Conservation (phyloP, 2,888 invertebrate genomes). For the Ophion costatus region DNA sequence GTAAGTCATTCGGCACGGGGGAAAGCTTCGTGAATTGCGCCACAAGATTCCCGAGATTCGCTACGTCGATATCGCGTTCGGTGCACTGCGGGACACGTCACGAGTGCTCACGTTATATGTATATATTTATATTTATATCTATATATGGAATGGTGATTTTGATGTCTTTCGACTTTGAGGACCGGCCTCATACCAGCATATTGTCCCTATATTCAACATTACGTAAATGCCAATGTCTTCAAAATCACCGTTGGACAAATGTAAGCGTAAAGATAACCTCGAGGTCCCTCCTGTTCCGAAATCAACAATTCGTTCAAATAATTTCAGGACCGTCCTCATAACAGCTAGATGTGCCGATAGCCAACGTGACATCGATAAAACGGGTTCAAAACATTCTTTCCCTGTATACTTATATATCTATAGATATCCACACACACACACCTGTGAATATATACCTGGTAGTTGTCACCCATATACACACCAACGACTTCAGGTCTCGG, state of each 20-base stretch:
- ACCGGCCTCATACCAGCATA: background rate
- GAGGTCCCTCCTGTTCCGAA: background rate
- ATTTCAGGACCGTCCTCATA: background rate
- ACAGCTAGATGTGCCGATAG: background rate
- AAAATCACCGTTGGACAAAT: background rate
- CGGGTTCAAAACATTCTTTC: background rate
- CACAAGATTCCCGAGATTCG: constrained; percentile 77
- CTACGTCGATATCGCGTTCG: constrained; percentile 73
- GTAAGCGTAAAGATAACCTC: background rate
- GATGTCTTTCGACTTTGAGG: background rate
- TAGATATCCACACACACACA: background rate
- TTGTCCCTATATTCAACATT: background rate
- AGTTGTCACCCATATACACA: constrained; percentile 5
- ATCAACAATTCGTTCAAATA: background rate
- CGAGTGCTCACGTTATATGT: constrained; percentile 38
- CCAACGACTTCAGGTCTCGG: constrained; percentile 33
- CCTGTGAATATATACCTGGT: background rate
- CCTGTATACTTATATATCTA: background rate
- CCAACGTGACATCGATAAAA: background rate
- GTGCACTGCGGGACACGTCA: constrained; percentile 61
- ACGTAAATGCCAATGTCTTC: background rate
- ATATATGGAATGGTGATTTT: constrained; percentile 6
- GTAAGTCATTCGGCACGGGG: constrained; percentile 76
- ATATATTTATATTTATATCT: constrained; percentile 22
- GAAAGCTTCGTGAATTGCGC: constrained; percentile 68